phyloP scores from a whole-genome alignment of 2,113 vertebrate genomes.

The Oncorhynchus tshawytscha region DNA sequence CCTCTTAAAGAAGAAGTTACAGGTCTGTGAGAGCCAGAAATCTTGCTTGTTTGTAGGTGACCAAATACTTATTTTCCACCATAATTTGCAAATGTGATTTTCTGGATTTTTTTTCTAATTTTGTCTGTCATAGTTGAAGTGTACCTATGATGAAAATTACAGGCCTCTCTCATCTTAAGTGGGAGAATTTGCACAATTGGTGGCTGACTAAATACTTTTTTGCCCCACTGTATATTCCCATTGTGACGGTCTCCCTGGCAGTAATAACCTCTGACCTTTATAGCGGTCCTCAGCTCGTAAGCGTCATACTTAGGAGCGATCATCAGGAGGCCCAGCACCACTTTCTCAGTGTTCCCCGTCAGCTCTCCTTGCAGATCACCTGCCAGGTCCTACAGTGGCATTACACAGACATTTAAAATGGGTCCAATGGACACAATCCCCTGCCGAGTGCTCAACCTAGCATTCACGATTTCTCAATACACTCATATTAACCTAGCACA shows the following conservation, averaged over 20 bases:
- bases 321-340: slow-evolving; percentile 86
- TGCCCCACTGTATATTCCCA: neutral
- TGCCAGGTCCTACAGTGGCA: slow-evolving; percentile 79
- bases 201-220: too few species aligned
- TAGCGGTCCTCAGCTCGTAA: slow-evolving; percentile 80
- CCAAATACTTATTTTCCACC: too few species aligned
- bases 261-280: slow-evolving; percentile 78
- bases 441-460: neutral
- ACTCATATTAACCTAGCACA: too few species aligned
- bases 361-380: slow-evolving; percentile 88
- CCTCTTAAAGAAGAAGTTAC: too few species aligned
- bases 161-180: too few species aligned
- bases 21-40: too few species aligned
- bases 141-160: too few species aligned
- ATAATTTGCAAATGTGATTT: too few species aligned
- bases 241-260: neutral
- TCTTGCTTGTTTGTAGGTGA: too few species aligned
- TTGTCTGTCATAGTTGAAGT: too few species aligned
- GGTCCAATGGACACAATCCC: neutral
- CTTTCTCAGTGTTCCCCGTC: slow-evolving; percentile 84
- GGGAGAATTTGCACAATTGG: too few species aligned
- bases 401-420: neutral
- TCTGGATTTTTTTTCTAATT: too few species aligned
- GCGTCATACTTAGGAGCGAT: slow-evolving; percentile 80
- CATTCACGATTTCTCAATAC: neutral